These are phyloP conservation scores for Pipistrellus pygmaeus DNA, from an alignment of 2,797 vertebrate species.

Conservation along the genomic window DNA sequence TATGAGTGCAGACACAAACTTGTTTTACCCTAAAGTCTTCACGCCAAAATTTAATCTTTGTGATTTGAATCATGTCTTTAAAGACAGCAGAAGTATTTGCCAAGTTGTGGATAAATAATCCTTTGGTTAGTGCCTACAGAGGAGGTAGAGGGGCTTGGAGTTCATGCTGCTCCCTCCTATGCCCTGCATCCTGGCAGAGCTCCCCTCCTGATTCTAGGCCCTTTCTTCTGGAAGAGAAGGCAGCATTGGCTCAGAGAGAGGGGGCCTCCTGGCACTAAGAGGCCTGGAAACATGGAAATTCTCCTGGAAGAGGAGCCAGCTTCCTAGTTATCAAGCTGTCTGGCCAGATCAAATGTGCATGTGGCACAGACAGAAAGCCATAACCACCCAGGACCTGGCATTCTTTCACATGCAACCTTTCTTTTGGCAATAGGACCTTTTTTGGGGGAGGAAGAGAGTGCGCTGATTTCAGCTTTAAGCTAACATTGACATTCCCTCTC, in stretches of 20 bases:
- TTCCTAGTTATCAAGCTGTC: neutral
- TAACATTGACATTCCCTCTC: neutral
- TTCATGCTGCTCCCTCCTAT: neutral
- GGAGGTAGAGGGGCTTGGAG: neutral
- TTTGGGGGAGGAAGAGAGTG: neutral
- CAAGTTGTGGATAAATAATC: neutral
- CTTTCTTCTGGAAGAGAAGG: neutral
- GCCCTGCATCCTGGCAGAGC: neutral
- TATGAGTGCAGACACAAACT: neutral
- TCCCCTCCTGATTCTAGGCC: neutral
- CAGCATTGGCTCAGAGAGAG: neutral
- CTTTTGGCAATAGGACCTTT: neutral
- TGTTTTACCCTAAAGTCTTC: neutral
- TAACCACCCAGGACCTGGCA: neutral
- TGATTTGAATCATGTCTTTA: neutral
- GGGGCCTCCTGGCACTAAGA: neutral
- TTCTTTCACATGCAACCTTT: neutral
- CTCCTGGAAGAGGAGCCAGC: neutral
- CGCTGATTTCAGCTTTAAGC: conserved; percentile 32
- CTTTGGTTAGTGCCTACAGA: neutral
- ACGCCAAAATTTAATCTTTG: neutral
- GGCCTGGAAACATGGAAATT: neutral
- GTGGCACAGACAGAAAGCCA: neutral
- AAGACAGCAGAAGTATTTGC: neutral
- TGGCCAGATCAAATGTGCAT: neutral